Percentiles rank a stretch among this genome's conserved stretches.
phyloP scores from a whole-genome alignment of 2,888 invertebrate genomes.

The Cancer borealis region DNA sequence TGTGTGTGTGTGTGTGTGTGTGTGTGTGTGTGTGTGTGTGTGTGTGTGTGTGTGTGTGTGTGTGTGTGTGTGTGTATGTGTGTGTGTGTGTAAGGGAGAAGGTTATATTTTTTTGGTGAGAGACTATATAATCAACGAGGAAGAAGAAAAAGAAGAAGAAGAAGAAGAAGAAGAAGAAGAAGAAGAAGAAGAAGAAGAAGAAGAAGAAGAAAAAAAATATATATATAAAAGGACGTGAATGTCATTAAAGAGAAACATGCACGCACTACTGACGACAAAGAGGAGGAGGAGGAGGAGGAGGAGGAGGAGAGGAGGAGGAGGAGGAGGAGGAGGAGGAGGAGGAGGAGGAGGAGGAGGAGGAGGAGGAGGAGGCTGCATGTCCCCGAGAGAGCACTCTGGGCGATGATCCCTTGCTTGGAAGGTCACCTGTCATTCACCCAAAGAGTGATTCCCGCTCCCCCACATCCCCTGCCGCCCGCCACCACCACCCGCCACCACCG shows the following conservation, averaged over 20 bases:
- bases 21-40: no score
- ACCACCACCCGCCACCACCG: no score
- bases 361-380: neutral
- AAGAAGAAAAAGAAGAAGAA: no score
- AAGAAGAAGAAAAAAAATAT: neutral
- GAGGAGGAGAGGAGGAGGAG: neutral
- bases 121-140: no score
- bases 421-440: no score
- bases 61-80: constrained; percentile 38
- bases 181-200: neutral
- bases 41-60: constrained; percentile 30
- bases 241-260: neutral
- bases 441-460: no score
- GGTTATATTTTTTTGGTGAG: neutral
- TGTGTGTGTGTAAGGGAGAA: neutral
- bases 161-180: no score
- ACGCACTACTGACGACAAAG: neutral
- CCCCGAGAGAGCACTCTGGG: no score
- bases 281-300: neutral
- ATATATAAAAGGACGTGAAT: neutral
- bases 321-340: constrained; percentile 1
- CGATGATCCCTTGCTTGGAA: no score
- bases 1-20: constrained; percentile 2
- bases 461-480: no score
- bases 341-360: neutral